These are phyloP conservation scores for Lasioglossum villosulum DNA, from an alignment of 2,888 invertebrate genomes.

Conservation along the genomic window DNA sequence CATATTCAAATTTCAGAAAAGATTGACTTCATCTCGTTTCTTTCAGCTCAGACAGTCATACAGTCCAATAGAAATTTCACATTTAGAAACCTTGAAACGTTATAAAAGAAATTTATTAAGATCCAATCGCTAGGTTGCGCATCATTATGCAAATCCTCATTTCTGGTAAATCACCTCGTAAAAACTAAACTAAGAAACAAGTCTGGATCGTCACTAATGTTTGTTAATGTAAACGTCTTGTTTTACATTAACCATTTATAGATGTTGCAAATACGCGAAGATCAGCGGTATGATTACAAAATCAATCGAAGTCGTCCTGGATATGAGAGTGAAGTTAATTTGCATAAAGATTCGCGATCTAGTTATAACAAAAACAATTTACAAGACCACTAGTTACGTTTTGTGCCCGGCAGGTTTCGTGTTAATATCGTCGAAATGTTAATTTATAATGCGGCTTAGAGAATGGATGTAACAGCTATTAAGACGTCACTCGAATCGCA, in stretches of 20 bases:
- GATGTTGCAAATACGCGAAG: background rate
- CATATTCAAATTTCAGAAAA: background rate
- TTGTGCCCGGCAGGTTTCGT: background rate
- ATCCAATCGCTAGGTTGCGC: background rate
- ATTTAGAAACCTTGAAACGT: background rate
- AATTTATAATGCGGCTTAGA: background rate
- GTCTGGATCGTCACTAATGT: background rate
- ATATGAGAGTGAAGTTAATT: background rate
- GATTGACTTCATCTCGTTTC: background rate
- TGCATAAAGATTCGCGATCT: background rate
- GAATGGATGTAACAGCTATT: background rate
- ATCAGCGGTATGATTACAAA: background rate
- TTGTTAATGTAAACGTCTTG: background rate
- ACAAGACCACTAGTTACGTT: background rate
- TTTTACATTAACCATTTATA: background rate
- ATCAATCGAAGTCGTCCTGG: background rate
- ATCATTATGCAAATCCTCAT: background rate
- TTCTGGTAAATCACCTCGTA: background rate
- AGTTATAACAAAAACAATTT: background rate
- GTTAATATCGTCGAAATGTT: background rate
- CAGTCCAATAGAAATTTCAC: background rate
- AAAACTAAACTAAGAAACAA: background rate
- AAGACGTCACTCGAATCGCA: background rate
- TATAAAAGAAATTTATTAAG: background rate
- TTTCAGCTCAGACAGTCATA: background rate